Evolutionary conservation across 2,113 vertebrate species (phyloP).

Genomic region (Guaruba guarouba): DNA sequence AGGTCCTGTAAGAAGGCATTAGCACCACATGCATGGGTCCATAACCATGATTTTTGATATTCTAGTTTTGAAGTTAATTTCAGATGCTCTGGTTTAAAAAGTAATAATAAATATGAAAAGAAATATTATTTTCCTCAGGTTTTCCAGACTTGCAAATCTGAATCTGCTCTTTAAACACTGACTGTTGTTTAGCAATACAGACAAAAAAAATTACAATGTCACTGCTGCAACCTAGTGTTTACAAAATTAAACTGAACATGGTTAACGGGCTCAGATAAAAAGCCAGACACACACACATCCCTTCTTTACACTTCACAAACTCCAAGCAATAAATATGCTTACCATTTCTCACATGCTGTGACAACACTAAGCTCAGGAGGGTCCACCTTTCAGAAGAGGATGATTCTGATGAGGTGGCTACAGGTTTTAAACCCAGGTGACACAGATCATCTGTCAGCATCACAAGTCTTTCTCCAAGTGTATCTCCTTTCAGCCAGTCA

Average conservation of each 20-base stretch:
- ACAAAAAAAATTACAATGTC: not conserved
- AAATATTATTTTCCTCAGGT: not conserved
- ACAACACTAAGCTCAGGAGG: slow-evolving; percentile 88
- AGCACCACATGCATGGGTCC: not conserved
- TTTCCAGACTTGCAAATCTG: not conserved
- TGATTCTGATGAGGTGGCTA: slow-evolving; percentile 41
- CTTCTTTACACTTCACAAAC: not conserved
- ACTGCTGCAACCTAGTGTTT: not conserved
- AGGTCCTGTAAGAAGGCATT: not conserved
- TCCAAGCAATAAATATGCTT: slow-evolving; percentile 8
- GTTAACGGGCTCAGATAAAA: not conserved
- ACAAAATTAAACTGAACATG: not conserved
- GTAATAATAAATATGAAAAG: too few species aligned
- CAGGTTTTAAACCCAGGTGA: slow-evolving; percentile 65
- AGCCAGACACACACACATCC: too few species aligned
- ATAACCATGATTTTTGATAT: not conserved
- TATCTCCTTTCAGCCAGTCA: slow-evolving; percentile 89
- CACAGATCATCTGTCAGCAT: slow-evolving; percentile 84
- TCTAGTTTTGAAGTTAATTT: not conserved
- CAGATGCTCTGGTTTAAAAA: not conserved
- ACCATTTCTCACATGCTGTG: slow-evolving; percentile 86
- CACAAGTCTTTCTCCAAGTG: slow-evolving; percentile 85
- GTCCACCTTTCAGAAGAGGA: slow-evolving; percentile 82
- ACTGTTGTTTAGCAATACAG: not conserved
- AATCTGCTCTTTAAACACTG: not conserved